Base-by-base conservation (phyloP, 2,888 invertebrate genomes). In the Stenichneumon culpator region DNA sequence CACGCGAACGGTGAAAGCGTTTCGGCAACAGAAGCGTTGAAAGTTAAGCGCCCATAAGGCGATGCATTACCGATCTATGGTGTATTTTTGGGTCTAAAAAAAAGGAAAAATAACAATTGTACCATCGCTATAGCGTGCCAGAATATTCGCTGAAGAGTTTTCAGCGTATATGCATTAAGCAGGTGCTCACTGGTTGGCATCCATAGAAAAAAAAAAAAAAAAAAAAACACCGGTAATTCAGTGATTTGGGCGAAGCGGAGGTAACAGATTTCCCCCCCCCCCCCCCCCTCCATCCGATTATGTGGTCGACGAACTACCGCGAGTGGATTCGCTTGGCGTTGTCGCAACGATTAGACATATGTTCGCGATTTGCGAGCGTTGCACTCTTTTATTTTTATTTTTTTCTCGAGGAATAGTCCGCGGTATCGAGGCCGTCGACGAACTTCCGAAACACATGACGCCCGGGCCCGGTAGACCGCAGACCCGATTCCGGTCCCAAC, bases 381-480 rank as follows among this genome's bases (percentile, higher is more conserved):
- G 9, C 0, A 39, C 67, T 25, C 28, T 63, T 25, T 63, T 63
- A 54, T 32, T 83, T 57, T 69, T 25, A 50, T 68, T 73, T 25
- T 80, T 65, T 60, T 19, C 57, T 69, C 79, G 70, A 52, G n/a
- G 44, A 77, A 54, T 72, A 25, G 63, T 57, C 28, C 36, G 74
- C 69, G 67, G 67, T n/a, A 57, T 82, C 60, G 63, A 69, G 32
- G 47, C 65, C 32, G 75, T 70, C 86, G 87, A 79, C 82, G 72
- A 87, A 90, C 87, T 86, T 88, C 88, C 88, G 89, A 90, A 89
- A 89, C 92, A 93, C 89, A 92, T 93, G 92, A 89, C 92, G 91
- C 83, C 80, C 78, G 68, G 79, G 86, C 89, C 92, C 92, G 88
- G 91, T 74, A 73, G 87, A 92, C 92, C 92, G 88, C 92, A 92